Evolutionary conservation across 2,888 invertebrate species (phyloP).

Genomic region (Mechanitis mazaeus): DNA sequence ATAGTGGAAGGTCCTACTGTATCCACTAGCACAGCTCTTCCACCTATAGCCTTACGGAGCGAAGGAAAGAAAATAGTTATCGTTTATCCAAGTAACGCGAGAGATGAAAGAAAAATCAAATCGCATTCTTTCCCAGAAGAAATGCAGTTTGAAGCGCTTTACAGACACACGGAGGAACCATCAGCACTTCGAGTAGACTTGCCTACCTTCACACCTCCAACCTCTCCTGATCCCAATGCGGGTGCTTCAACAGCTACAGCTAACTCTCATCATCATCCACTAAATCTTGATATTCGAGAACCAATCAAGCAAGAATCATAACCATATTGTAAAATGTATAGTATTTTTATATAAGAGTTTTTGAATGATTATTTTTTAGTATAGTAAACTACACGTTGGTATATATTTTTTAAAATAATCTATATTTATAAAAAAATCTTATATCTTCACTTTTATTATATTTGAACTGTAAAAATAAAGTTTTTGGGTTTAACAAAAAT

Average conservation of each 20-base stretch:
- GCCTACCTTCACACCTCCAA: slow-evolving; percentile 76
- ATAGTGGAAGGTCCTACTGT: slow-evolving; percentile 55
- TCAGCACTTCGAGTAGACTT: slow-evolving; percentile 69
- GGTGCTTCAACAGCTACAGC: slow-evolving; percentile 35
- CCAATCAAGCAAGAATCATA: slow-evolving; percentile 30
- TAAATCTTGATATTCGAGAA: slow-evolving; percentile 32
- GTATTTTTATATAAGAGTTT: background rate
- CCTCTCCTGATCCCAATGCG: slow-evolving; percentile 30
- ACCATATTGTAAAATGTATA: slow-evolving; percentile 21
- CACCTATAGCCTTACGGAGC: slow-evolving; percentile 62
- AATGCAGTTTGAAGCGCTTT: slow-evolving; percentile 70
- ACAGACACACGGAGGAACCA: slow-evolving; percentile 62
- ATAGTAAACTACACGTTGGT: background rate
- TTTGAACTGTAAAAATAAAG: slow-evolving; percentile 20
- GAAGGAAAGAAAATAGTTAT: slow-evolving; percentile 68
- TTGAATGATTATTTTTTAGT: too few relatives aligned
- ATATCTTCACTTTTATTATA: background rate
- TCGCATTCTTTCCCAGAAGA: slow-evolving; percentile 72
- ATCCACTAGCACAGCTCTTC: slow-evolving; percentile 63
- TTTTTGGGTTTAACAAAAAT: slow-evolving; percentile 30
- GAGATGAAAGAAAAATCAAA: slow-evolving; percentile 68
- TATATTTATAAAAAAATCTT: too few relatives aligned
- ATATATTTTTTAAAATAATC: background rate
- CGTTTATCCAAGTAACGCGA: slow-evolving; percentile 70
- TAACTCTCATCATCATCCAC: slow-evolving; percentile 42